These are phyloP conservation scores for Samia ricini DNA, from an alignment of 1,140 invertebrate species.

Conservation along the genomic window DNA sequence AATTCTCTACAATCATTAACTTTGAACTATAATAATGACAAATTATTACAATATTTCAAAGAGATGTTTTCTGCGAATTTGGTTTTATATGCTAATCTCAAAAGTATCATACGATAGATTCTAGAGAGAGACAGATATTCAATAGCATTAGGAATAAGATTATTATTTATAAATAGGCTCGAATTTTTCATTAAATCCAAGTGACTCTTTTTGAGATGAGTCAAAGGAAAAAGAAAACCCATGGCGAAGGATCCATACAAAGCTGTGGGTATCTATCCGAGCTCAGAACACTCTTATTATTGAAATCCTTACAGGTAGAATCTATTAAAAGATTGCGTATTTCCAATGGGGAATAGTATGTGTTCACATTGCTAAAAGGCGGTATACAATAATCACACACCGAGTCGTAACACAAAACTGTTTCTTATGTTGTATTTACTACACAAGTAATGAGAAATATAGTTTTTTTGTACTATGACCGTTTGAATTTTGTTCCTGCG, in stretches of 20 bases:
- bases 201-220: not conserved
- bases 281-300: slow-evolving; percentile 7
- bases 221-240: not conserved
- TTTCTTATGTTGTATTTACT: not conserved
- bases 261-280: not conserved
- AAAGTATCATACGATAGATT: not conserved
- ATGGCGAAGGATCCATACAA: not conserved
- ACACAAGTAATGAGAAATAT: no score
- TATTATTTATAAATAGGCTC: not conserved
- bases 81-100: no score
- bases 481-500: no score
- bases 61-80: no score
- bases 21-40: no score
- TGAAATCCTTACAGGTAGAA: slow-evolving; percentile 14
- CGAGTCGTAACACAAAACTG: not conserved
- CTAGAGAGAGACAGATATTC: not conserved
- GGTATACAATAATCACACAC: not conserved
- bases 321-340: slow-evolving; percentile 13
- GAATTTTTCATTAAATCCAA: not conserved
- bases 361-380: slow-evolving; percentile 3
- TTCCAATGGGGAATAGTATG: slow-evolving; percentile 1
- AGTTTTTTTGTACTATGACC: no score
- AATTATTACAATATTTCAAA: no score
- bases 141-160: not conserved
- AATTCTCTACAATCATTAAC: no score